Percentiles rank a stretch among this genome's conserved stretches.
These are phyloP conservation scores for Pollimyrus isidori DNA, from an alignment of 2,113 vertebrate genomes.

Conservation along the genomic window DNA sequence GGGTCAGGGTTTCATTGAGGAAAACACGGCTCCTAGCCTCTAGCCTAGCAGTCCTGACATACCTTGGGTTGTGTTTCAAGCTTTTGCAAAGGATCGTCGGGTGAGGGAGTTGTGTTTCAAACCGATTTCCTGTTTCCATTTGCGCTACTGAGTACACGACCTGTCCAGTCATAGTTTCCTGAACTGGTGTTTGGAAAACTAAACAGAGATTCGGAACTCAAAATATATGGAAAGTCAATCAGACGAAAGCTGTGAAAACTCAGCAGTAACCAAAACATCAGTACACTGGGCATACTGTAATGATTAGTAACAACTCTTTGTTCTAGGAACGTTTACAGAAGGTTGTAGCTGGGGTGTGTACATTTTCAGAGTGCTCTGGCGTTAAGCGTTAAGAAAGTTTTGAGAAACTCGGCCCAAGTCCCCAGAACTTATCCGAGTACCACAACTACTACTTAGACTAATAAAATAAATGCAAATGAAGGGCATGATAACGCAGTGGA, in stretches of 20 bases:
- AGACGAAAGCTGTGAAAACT: neutral
- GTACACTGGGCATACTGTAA: neutral
- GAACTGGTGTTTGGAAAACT: neutral
- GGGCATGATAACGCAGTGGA: neutral
- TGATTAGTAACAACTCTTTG: neutral
- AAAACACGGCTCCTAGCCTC: slow-evolving; percentile 44
- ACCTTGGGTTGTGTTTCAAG: slow-evolving; percentile 52
- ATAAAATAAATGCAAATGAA: neutral
- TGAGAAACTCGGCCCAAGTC: too few species aligned
- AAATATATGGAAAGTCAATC: neutral
- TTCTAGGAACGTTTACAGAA: neutral
- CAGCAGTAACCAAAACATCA: neutral
- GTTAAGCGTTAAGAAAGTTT: too few species aligned
- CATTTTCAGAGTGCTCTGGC: neutral
- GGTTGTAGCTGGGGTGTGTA: neutral
- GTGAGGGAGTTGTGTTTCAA: slow-evolving; percentile 43
- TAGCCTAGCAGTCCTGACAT: slow-evolving; percentile 48
- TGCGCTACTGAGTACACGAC: neutral
- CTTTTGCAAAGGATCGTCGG: slow-evolving; percentile 45
- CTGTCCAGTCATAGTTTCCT: neutral
- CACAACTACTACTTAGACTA: neutral
- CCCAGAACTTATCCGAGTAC: neutral
- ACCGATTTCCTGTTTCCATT: neutral
- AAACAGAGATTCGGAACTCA: neutral
- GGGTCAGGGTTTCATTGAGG: slow-evolving; percentile 36